Percentiles rank a stretch among this genome's conserved stretches.
These are phyloP conservation scores for Trematomus bernacchii DNA, from an alignment of 2,797 vertebrate species.

Conservation along the genomic window DNA sequence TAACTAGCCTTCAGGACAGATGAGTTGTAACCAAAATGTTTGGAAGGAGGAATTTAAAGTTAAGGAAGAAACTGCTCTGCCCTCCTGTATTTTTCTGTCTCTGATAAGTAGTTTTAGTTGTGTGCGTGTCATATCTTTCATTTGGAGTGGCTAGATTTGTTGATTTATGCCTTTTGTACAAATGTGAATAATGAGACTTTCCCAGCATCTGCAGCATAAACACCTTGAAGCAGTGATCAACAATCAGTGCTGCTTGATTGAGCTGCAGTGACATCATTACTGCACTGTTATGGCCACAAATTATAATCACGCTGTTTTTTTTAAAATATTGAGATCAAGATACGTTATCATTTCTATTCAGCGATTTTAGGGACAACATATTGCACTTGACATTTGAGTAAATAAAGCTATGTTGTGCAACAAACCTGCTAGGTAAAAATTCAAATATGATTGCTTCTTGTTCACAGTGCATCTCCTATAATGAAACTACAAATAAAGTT, in stretches of 20 bases:
- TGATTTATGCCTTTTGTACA: conserved; percentile 15
- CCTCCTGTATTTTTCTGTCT: conserved; percentile 2
- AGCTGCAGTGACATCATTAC: conserved; percentile 30
- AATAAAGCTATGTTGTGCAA: no score
- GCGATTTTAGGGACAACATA: no score
- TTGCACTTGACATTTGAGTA: no score
- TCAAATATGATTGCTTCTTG: no score
- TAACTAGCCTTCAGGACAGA: conserved; percentile 35
- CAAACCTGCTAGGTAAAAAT: no score
- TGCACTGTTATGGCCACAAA: no score
- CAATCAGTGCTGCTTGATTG: conserved; percentile 38
- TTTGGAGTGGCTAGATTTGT: not conserved
- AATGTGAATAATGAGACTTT: conserved; percentile 42
- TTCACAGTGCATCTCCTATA: no score
- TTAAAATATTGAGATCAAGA: no score
- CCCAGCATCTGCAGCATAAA: conserved; percentile 23
- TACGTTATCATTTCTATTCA: no score
- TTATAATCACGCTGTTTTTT: no score
- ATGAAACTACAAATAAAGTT: no score
- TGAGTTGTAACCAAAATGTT: not conserved
- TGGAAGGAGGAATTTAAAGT: not conserved
- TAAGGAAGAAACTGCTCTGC: conserved; percentile 16
- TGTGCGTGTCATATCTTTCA: not conserved
- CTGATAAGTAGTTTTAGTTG: not conserved
- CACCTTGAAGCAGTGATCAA: conserved; percentile 20